phyloP scores from a whole-genome alignment of 2,797 vertebrate species.

The Acipenser oxyrinchus region DNA sequence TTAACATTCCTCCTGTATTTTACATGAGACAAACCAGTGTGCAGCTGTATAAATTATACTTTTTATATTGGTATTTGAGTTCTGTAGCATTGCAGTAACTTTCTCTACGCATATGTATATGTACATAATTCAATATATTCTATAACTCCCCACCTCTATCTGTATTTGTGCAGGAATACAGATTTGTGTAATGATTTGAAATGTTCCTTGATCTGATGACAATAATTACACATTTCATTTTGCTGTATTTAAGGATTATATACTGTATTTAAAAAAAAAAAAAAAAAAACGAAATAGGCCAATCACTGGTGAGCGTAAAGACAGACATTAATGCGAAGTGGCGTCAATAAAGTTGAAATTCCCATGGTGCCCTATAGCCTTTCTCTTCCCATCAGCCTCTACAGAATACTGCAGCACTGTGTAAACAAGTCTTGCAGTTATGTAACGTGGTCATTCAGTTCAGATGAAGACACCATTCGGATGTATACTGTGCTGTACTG shows the following conservation, averaged over 20 bases:
- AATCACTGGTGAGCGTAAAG: conserved; percentile 54
- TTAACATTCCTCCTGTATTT: too few species aligned
- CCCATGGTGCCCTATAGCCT: conserved; percentile 47
- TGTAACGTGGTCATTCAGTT: conserved; percentile 41
- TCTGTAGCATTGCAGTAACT: too few species aligned
- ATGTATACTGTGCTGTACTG: neutral
- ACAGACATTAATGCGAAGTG: conserved; percentile 56
- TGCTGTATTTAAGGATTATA: neutral
- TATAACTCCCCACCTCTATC: too few species aligned
- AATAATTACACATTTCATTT: too few species aligned
- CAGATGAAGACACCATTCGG: conserved; percentile 8
- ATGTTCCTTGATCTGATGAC: too few species aligned
- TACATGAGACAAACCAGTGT: too few species aligned
- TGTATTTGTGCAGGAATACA: too few species aligned
- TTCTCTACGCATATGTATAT: too few species aligned
- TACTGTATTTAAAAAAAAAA: conserved; percentile 29
- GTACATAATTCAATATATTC: too few species aligned
- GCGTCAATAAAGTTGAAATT: conserved; percentile 50
- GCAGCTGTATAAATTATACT: too few species aligned
- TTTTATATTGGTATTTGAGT: too few species aligned
- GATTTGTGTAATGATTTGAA: too few species aligned
- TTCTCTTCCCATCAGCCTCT: conserved; percentile 42
- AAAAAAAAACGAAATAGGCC: conserved; percentile 46
- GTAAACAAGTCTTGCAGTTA: conserved; percentile 55
- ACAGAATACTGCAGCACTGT: conserved; percentile 47